Evolutionary conservation across 2,888 invertebrate species (phyloP).

Genomic region (Acholoe squamosa): DNA sequence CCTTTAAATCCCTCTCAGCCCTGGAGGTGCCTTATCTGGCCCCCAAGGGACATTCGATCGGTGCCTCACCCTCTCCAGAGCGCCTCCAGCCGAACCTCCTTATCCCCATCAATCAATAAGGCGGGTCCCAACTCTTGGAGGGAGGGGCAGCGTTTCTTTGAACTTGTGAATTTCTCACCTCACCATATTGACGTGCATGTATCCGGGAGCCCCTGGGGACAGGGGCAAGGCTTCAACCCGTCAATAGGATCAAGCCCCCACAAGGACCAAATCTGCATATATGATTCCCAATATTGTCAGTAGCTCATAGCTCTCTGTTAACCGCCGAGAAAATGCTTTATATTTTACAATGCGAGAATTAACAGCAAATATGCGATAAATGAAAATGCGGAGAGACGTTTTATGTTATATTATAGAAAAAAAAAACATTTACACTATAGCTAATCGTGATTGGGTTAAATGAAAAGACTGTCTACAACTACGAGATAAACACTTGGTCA

Average conservation of each 20-base stretch:
- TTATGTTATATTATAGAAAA: too few relatives aligned
- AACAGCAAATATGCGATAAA: not conserved
- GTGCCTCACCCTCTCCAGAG: not conserved
- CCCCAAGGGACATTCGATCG: constrained; percentile 53
- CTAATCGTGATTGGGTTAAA: too few relatives aligned
- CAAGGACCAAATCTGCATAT: constrained; percentile 24
- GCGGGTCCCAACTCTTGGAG: constrained; percentile 12
- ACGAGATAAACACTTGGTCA: too few relatives aligned
- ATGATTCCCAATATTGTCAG: not conserved
- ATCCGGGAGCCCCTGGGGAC: not conserved
- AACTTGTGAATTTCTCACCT: constrained; percentile 53
- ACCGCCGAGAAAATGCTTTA: too few relatives aligned
- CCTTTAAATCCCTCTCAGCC: not conserved
- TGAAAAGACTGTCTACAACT: too few relatives aligned
- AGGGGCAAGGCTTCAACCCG: not conserved
- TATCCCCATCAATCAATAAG: constrained; percentile 52
- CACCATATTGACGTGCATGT: constrained; percentile 42
- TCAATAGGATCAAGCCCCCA: constrained; percentile 42
- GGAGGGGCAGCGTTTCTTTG: constrained; percentile 13
- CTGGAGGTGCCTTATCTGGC: not conserved
- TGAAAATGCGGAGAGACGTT: too few relatives aligned
- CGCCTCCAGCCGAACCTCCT: constrained; percentile 52
- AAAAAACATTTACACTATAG: too few relatives aligned
- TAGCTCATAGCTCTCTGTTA: too few relatives aligned
- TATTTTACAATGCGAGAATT: not conserved